These are phyloP conservation scores for Fregetta grallaria DNA, from an alignment of 2,113 vertebrate species.

Conservation along the genomic window DNA sequence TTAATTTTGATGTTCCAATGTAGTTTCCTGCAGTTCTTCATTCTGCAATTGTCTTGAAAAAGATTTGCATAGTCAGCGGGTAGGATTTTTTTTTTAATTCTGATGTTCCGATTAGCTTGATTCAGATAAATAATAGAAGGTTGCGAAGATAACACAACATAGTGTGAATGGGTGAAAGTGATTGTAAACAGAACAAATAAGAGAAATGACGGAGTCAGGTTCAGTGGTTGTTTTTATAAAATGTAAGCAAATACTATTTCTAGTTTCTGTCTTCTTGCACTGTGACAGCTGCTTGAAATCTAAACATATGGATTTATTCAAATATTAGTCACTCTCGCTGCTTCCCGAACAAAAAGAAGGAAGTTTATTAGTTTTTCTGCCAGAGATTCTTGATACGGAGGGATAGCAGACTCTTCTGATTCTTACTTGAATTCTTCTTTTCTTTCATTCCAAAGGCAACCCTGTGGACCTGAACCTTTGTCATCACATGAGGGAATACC, in stretches of 20 bases:
- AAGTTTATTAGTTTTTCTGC: background rate
- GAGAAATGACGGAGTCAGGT: background rate
- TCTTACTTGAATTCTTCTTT: background rate
- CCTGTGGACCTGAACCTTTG: background rate
- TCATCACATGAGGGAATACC: background rate
- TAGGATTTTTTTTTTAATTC: slow-evolving; percentile 19
- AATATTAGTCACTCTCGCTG: slow-evolving; percentile 15
- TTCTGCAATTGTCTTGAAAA: slow-evolving; percentile 30
- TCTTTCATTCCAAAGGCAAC: background rate
- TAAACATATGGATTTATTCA: slow-evolving; percentile 33
- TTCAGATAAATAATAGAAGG: slow-evolving; percentile 24
- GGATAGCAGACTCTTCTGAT: background rate
- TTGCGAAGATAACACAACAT: background rate
- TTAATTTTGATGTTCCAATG: background rate
- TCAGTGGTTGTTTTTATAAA: slow-evolving; percentile 9
- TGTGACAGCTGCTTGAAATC: background rate
- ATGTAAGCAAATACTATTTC: slow-evolving; percentile 9
- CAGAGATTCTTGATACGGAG: background rate
- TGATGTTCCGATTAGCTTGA: background rate
- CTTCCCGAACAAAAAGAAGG: background rate
- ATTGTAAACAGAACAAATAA: slow-evolving; percentile 1
- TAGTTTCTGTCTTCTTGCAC: background rate
- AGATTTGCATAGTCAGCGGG: slow-evolving; percentile 15
- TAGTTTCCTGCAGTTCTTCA: slow-evolving; percentile 20
- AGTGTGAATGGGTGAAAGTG: background rate